phyloP scores from a whole-genome alignment of 2,888 invertebrate genomes.

The Blastobasis adustella region DNA sequence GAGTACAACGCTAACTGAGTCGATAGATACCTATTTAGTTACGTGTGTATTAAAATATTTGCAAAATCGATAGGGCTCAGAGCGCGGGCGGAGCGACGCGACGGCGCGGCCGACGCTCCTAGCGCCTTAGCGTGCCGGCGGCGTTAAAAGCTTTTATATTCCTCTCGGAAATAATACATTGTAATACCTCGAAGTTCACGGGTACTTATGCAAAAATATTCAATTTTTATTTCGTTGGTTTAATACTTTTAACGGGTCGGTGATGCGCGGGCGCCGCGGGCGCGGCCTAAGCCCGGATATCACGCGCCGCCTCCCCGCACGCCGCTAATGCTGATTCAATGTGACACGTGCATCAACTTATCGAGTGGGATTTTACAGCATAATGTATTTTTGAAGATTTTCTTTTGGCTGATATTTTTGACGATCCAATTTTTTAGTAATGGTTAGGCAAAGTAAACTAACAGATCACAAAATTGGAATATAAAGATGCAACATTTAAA shows the following conservation, averaged over 20 bases:
- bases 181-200: constrained; percentile 47
- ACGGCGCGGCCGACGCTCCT: constrained; percentile 43
- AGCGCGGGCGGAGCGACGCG: constrained; percentile 29
- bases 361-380: constrained; percentile 8
- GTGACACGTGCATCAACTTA: constrained; percentile 25
- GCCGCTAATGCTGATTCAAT: constrained; percentile 43
- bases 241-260: constrained; percentile 52
- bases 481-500: too few species aligned
- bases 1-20: too few species aligned
- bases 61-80: constrained; percentile 55
- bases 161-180: constrained; percentile 63
- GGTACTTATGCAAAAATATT: constrained; percentile 65
- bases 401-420: too few species aligned
- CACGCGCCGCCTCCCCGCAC: constrained; percentile 39
- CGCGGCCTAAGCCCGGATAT: constrained; percentile 53
- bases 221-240: constrained; percentile 57
- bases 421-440: too few species aligned
- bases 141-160: constrained; percentile 72
- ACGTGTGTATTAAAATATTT: too few species aligned
- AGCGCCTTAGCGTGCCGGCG: constrained; percentile 57
- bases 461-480: too few species aligned
- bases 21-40: too few species aligned
- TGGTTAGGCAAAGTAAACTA: too few species aligned
- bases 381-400: too few species aligned
- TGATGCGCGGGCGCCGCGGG: constrained; percentile 28